Conservation (phyloP, 2,797 vertebrate species). For the Hydrocynus forskahlii region DNA sequence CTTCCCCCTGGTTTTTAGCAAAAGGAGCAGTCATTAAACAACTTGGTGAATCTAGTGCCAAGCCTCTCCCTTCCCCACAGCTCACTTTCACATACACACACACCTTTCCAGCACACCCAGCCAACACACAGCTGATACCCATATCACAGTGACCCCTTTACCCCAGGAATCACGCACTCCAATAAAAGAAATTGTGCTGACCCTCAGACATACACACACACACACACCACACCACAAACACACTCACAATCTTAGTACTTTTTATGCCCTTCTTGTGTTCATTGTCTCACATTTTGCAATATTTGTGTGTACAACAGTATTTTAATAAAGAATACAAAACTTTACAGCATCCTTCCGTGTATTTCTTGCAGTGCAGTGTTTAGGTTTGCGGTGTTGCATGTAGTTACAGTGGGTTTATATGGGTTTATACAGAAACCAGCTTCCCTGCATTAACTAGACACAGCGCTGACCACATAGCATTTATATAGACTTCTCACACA, state of each 20-base stretch:
- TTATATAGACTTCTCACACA: not conserved
- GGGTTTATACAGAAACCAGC: not conserved
- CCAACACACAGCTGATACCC: constrained; percentile 26
- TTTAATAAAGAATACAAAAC: constrained; percentile 99
- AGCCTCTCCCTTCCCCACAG: constrained; percentile 56
- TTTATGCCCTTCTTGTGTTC: constrained; percentile 86
- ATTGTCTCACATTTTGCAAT: constrained; percentile 89
- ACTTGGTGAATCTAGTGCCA: constrained; percentile 80
- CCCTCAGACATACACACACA: constrained; percentile 35
- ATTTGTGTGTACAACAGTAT: constrained; percentile 99
- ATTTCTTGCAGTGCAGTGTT: constrained; percentile 5
- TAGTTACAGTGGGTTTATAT: not conserved
- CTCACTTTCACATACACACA: constrained; percentile 39
- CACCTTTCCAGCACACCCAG: constrained; percentile 27
- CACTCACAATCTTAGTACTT: constrained; percentile 70
- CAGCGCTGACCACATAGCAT: not conserved
- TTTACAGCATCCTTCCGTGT: constrained; percentile 40
- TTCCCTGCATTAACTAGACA: not conserved
- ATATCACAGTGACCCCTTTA: constrained; percentile 21
- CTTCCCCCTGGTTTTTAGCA: constrained; percentile 59
- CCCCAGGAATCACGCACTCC: constrained; percentile 47
- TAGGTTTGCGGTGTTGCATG: not conserved
- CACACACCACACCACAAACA: constrained; percentile 24
- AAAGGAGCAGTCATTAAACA: constrained; percentile 65
- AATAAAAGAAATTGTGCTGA: constrained; percentile 27